These are phyloP conservation scores for Heliconius cydno DNA, from an alignment of 2,888 invertebrate species.

Conservation along the genomic window DNA sequence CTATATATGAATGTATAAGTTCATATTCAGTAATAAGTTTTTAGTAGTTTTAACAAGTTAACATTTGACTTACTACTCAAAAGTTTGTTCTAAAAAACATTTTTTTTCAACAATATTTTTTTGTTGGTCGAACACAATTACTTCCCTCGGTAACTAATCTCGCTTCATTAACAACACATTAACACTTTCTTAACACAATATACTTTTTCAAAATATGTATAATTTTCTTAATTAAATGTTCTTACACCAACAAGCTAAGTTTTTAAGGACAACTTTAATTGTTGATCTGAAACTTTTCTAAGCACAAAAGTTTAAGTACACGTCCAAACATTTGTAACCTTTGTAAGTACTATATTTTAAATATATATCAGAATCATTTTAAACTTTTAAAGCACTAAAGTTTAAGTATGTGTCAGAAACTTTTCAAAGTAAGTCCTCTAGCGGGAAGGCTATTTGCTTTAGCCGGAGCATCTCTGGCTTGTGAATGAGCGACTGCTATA, in stretches of 20 bases:
- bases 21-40: background rate
- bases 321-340: background rate
- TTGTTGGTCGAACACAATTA: background rate
- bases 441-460: slow-evolving; percentile 81
- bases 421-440: slow-evolving; percentile 76
- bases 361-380: background rate
- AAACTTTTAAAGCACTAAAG: slow-evolving; percentile 4
- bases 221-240: no score
- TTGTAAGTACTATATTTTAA: background rate
- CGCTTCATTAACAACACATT: background rate
- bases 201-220: background rate
- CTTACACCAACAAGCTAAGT: background rate
- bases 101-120: background rate
- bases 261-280: no score
- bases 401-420: slow-evolving; percentile 59
- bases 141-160: slow-evolving; percentile 3
- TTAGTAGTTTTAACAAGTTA: background rate
- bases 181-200: background rate
- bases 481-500: slow-evolving; percentile 95
- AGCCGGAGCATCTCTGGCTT: slow-evolving; percentile 84
- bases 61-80: slow-evolving; percentile 1
- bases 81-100: background rate
- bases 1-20: background rate
- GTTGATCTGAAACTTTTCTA: no score
- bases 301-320: no score